phyloP scores from a whole-genome alignment of 2,888 invertebrate genomes.

The Cheilosia soror region DNA sequence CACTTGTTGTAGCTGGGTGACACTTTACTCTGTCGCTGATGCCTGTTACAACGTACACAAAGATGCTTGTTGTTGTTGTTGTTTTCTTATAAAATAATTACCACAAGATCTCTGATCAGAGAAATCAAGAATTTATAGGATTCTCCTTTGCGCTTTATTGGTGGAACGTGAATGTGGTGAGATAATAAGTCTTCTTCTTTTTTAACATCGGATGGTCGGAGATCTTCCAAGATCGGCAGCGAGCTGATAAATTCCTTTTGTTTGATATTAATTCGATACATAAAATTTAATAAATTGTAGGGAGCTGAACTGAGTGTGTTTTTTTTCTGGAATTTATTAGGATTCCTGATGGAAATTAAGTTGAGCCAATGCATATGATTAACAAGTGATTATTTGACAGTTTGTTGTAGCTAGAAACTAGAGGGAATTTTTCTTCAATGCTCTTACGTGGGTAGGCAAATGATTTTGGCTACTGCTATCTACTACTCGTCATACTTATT shows the following conservation, averaged over 20 bases:
- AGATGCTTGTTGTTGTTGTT: constrained; percentile 26
- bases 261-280: constrained; percentile 14
- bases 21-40: constrained; percentile 63
- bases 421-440: too few relatives aligned
- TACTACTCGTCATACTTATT: too few relatives aligned
- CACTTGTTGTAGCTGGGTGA: constrained; percentile 68
- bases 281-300: constrained; percentile 31
- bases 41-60: constrained; percentile 27
- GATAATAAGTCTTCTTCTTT: constrained; percentile 45
- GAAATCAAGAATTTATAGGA: constrained; percentile 49
- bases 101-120: constrained; percentile 50
- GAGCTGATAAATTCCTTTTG: constrained; percentile 52
- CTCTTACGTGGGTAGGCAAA: too few relatives aligned
- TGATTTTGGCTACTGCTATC: too few relatives aligned
- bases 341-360: neutral
- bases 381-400: too few relatives aligned
- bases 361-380: neutral
- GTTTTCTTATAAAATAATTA: constrained; percentile 52
- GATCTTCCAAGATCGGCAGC: constrained; percentile 31
- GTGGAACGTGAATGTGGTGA: constrained; percentile 1
- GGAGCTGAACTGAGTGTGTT: neutral
- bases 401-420: too few relatives aligned
- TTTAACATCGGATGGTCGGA: neutral
- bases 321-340: constrained; percentile 2
- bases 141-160: constrained; percentile 1